A percentile compares a stretch with the other conserved stretches of the same genome.
These are phyloP conservation scores for Lordiphosa clarofinis DNA, from an alignment of 1,140 invertebrate species.

Conservation along the genomic window DNA sequence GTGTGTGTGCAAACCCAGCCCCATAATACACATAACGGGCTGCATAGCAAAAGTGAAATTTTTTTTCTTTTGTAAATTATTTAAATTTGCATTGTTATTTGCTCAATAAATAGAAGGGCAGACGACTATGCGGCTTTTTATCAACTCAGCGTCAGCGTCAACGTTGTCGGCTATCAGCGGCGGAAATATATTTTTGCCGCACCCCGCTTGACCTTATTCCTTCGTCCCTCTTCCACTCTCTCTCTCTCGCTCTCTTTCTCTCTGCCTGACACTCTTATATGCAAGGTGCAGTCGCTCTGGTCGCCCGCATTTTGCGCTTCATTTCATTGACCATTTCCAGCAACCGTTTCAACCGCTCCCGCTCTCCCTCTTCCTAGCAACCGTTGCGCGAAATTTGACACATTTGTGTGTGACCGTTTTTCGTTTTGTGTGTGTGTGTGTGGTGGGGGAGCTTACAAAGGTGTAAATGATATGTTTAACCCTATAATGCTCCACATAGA, in stretches of 20 bases:
- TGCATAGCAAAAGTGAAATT: slow-evolving; percentile 65
- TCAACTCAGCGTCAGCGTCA: slow-evolving; percentile 29
- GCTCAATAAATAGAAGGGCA: slow-evolving; percentile 17
- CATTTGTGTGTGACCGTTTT: too few species aligned
- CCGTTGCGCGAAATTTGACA: slow-evolving; percentile 16
- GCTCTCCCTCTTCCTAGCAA: too few species aligned
- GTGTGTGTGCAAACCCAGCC: slow-evolving; percentile 7
- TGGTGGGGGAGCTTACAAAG: too few species aligned
- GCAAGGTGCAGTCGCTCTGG: not conserved
- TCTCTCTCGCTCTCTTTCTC: not conserved
- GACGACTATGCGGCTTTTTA: slow-evolving; percentile 35
- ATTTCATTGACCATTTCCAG: not conserved
- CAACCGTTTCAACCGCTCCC: slow-evolving; percentile 6
- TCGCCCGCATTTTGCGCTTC: not conserved
- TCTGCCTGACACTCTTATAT: not conserved
- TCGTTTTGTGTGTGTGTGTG: too few species aligned
- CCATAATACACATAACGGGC: slow-evolving; percentile 13
- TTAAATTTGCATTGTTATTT: slow-evolving; percentile 42
- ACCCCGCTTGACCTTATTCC: slow-evolving; percentile 73
- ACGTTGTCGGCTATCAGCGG: slow-evolving; percentile 48
- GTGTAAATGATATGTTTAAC: too few species aligned
- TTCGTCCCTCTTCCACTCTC: slow-evolving; percentile 9
- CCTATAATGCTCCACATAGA: too few species aligned
- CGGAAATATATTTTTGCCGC: slow-evolving; percentile 67
- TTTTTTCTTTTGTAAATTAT: slow-evolving; percentile 44